Conservation (phyloP, 2,113 vertebrate species). For the Lepisosteus oculatus region DNA sequence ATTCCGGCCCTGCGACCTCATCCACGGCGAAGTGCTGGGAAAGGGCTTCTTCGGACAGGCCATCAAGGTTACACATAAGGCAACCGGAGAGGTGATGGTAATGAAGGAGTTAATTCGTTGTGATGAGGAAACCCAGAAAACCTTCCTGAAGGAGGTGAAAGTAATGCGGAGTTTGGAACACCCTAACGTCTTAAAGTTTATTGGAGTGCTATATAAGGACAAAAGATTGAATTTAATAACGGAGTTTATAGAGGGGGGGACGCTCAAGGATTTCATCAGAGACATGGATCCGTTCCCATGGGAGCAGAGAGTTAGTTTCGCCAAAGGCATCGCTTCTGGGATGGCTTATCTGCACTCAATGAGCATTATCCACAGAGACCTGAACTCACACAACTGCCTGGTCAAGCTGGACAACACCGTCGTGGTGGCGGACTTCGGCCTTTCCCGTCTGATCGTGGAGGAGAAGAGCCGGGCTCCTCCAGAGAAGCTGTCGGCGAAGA, state of each 20-base stretch:
- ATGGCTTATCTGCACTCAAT: constrained; percentile 93
- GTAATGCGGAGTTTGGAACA: constrained; percentile 94
- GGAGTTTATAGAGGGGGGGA: constrained; percentile 93
- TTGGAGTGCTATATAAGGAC: constrained; percentile 95
- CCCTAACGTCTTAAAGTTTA: constrained; percentile 90
- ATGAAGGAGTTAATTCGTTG: constrained; percentile 98
- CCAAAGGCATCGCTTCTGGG: constrained; percentile 88
- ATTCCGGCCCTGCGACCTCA: constrained; percentile 92
- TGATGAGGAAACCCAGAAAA: constrained; percentile 96
- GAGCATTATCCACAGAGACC: constrained; percentile 88
- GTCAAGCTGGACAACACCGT: constrained; percentile 94
- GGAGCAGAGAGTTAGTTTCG: constrained; percentile 91
- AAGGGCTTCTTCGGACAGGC: constrained; percentile 97
- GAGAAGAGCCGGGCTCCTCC: constrained; percentile 77
- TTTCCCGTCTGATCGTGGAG: constrained; percentile 87
- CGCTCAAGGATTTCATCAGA: constrained; percentile 90
- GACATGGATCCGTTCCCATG: constrained; percentile 84
- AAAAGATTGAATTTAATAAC: constrained; percentile 93
- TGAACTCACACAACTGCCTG: constrained; percentile 93
- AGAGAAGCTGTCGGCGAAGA: constrained; percentile 82
- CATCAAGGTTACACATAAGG: constrained; percentile 95
- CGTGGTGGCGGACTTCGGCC: constrained; percentile 92
- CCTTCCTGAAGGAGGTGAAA: constrained; percentile 95
- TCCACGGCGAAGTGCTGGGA: constrained; percentile 88
- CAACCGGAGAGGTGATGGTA: constrained; percentile 96